phyloP scores from a whole-genome alignment of 2,888 invertebrate species.

The Drosophila lutescens region DNA sequence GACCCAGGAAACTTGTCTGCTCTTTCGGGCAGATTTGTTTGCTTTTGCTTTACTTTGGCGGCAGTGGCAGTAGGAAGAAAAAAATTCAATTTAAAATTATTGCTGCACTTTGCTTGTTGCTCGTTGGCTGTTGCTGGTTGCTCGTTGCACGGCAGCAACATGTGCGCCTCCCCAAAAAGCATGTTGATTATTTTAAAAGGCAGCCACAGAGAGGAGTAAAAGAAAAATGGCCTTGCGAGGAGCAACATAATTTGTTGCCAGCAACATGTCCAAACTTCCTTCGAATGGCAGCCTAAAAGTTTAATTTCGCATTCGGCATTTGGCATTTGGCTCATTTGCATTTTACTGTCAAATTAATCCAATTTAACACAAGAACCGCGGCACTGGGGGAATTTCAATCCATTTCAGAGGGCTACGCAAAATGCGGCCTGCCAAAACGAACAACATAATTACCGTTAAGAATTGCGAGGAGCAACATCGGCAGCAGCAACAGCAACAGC shows the following conservation, averaged over 20 bases:
- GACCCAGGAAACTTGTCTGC: constrained; percentile 53
- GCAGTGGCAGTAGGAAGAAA: constrained; percentile 43
- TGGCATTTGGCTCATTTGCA: constrained; percentile 79
- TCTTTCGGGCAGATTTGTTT: constrained; percentile 62
- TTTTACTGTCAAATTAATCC: constrained; percentile 80
- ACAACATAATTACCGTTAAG: constrained; percentile 81
- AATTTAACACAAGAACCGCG: constrained; percentile 71
- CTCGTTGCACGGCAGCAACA: constrained; percentile 65
- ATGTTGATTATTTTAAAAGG: constrained; percentile 76
- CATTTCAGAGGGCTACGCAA: constrained; percentile 70
- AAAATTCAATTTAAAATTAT: constrained; percentile 82
- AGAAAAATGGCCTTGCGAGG: constrained; percentile 20
- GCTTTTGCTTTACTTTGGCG: constrained; percentile 45
- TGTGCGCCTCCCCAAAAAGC: constrained; percentile 61
- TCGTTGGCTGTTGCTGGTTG: constrained; percentile 57
- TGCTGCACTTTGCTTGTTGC: constrained; percentile 75
- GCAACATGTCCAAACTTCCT: constrained; percentile 61
- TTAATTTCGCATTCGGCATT: constrained; percentile 76
- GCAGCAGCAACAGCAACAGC: constrained; percentile 12
- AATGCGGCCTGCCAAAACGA: constrained; percentile 80
- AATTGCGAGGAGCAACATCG: constrained; percentile 62
- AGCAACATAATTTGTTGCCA: constrained; percentile 77
- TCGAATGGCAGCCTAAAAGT: constrained; percentile 49
- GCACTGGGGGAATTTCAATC: constrained; percentile 41
- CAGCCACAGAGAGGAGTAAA: background rate